Evolutionary conservation across 2,113 vertebrate genomes (phyloP).

Genomic region (Electrona antarctica): DNA sequence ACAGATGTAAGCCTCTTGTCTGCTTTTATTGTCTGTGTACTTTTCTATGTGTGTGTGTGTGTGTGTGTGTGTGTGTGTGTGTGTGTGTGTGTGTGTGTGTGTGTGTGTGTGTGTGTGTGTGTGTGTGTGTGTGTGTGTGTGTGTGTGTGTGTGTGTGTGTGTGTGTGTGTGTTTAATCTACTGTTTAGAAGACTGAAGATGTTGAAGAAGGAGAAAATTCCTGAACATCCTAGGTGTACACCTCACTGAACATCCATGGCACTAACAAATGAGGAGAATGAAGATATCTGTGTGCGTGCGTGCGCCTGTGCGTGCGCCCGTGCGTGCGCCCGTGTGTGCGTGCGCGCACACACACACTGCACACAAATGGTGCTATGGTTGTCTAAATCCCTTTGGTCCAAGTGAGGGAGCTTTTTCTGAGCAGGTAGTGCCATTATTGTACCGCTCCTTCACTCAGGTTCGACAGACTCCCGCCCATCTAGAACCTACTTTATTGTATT

Average conservation of each 20-base stretch:
- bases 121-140: conserved; percentile 9
- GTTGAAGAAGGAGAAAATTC: conserved; percentile 39
- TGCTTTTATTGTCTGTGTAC: conserved; percentile 47
- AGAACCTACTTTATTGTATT: not conserved
- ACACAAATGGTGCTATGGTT: not conserved
- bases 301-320: not conserved
- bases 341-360: not conserved
- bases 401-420: conserved; percentile 30
- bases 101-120: conserved; percentile 9
- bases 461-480: conserved; percentile 28
- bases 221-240: conserved; percentile 38
- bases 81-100: conserved; percentile 11
- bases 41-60: conserved; percentile 12
- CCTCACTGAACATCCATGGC: conserved; percentile 30
- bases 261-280: conserved; percentile 25
- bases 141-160: conserved; percentile 15
- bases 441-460: conserved; percentile 41
- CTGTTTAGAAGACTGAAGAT: conserved; percentile 17
- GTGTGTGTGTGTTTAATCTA: conserved; percentile 8
- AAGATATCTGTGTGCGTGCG: not conserved
- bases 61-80: conserved; percentile 13
- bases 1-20: conserved; percentile 67
- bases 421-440: conserved; percentile 33
- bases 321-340: too few relatives aligned
- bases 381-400: conserved; percentile 6